Conservation (phyloP, 2,888 invertebrate genomes). For the Timandra comae region DNA sequence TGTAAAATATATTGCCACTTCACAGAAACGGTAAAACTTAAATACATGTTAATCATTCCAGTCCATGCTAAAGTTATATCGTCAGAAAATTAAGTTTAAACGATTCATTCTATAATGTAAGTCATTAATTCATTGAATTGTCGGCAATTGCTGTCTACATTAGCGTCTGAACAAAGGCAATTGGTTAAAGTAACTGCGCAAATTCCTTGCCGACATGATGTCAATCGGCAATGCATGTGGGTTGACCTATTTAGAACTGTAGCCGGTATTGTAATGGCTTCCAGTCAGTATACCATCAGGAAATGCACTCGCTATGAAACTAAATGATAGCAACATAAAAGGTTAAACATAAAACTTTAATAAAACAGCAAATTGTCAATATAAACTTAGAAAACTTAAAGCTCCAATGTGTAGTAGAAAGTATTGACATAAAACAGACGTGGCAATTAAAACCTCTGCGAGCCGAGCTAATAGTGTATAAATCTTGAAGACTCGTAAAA, state of each 20-base stretch:
- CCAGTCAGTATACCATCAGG: too few relatives aligned
- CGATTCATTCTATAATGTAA: too few relatives aligned
- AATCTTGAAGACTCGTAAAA: conserved; percentile 46
- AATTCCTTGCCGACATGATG: conserved; percentile 12
- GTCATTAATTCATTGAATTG: conserved; percentile 9
- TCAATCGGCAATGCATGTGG: conserved; percentile 19
- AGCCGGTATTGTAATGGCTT: too few relatives aligned
- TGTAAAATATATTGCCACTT: too few relatives aligned
- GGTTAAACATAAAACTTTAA: conserved; percentile 7
- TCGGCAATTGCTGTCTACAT: conserved; percentile 10
- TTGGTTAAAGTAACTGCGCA: conserved; percentile 18
- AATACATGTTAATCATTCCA: too few relatives aligned
- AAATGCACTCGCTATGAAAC: too few relatives aligned
- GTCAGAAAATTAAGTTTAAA: too few relatives aligned
- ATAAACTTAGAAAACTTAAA: conserved; percentile 22
- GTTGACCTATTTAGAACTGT: conserved; percentile 18
- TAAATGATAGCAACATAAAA: not conserved
- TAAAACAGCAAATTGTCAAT: too few relatives aligned
- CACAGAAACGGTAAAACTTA: too few relatives aligned
- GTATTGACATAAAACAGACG: conserved; percentile 47
- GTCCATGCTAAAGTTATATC: too few relatives aligned
- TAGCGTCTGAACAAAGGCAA: conserved; percentile 13
- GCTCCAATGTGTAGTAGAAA: conserved; percentile 26
- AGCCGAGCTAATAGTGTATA: conserved; percentile 53
- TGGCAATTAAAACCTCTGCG: conserved; percentile 60